Conservation (phyloP, 2,888 invertebrate species). For the Stenchaetothrips biformis region DNA sequence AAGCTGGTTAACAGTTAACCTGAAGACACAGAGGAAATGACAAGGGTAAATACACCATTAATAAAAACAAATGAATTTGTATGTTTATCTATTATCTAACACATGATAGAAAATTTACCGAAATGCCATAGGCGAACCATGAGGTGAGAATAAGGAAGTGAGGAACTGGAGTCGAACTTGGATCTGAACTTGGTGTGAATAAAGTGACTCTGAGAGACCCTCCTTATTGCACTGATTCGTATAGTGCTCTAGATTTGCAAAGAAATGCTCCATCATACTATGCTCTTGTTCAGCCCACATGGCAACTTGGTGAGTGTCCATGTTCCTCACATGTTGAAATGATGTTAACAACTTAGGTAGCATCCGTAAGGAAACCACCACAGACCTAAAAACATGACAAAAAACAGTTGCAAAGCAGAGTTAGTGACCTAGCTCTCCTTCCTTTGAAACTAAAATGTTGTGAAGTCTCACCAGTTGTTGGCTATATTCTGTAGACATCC, state of each 20-base stretch:
- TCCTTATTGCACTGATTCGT: constrained; percentile 47
- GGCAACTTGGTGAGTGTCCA: constrained; percentile 80
- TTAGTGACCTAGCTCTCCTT: constrained; percentile 11
- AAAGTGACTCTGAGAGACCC: constrained; percentile 40
- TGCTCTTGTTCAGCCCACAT: constrained; percentile 91
- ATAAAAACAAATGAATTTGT: constrained; percentile 1
- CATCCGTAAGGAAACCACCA: constrained; percentile 80
- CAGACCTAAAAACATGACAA: constrained; percentile 57
- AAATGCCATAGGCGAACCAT: constrained; percentile 71
- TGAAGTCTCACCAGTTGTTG: constrained; percentile 60
- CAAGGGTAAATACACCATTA: not conserved
- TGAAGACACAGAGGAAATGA: constrained; percentile 42
- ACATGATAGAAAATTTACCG: constrained; percentile 45
- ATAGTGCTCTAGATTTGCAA: constrained; percentile 78
- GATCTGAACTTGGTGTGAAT: constrained; percentile 79
- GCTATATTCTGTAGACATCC: constrained; percentile 87
- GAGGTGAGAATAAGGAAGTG: constrained; percentile 83
- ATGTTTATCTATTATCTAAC: not conserved
- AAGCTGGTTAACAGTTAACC: constrained; percentile 79
- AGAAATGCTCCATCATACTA: constrained; percentile 88
- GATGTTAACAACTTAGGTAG: constrained; percentile 87
- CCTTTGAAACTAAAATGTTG: constrained; percentile 31
- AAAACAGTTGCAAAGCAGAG: constrained; percentile 18
- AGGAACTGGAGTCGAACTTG: constrained; percentile 88
- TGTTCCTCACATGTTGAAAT: constrained; percentile 81